Conservation (phyloP, 2,888 invertebrate species). For the Dryomyza anilis region DNA sequence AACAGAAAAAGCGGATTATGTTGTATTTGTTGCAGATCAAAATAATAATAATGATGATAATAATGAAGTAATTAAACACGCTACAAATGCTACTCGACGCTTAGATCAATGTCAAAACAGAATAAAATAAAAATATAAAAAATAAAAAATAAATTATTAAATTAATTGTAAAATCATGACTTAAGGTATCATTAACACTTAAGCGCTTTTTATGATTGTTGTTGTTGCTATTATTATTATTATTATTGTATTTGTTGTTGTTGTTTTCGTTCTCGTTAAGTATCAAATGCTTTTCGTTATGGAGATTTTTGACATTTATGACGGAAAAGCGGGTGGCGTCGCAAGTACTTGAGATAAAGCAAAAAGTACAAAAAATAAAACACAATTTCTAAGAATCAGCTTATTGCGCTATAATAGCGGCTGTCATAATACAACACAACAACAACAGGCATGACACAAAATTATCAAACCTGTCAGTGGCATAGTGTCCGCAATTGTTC, state of each 20-base stretch:
- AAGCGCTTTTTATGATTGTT: conserved; percentile 10
- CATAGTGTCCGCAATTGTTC: too few species aligned
- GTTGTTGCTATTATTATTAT: not conserved
- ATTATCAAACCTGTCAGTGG: too few species aligned
- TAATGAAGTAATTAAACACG: conserved; percentile 1
- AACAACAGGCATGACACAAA: too few species aligned
- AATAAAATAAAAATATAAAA: not conserved
- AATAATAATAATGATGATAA: not conserved
- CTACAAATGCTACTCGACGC: conserved; percentile 3
- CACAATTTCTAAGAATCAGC: too few species aligned
- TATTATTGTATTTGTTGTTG: not conserved
- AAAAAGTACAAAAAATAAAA: too few species aligned
- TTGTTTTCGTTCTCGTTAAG: not conserved
- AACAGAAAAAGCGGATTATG: not conserved
- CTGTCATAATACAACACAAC: too few species aligned
- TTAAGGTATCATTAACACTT: conserved; percentile 12
- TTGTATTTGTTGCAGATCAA: not conserved
- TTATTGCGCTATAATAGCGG: too few species aligned
- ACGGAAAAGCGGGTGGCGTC: not conserved
- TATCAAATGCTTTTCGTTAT: not conserved
- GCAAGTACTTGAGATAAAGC: too few species aligned
- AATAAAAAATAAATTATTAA: not conserved
- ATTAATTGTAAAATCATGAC: conserved; percentile 1
- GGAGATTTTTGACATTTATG: not conserved
- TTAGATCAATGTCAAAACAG: conserved; percentile 12